These are phyloP conservation scores for Platichthys flesus DNA, from an alignment of 2,113 vertebrate genomes.

Conservation along the genomic window DNA sequence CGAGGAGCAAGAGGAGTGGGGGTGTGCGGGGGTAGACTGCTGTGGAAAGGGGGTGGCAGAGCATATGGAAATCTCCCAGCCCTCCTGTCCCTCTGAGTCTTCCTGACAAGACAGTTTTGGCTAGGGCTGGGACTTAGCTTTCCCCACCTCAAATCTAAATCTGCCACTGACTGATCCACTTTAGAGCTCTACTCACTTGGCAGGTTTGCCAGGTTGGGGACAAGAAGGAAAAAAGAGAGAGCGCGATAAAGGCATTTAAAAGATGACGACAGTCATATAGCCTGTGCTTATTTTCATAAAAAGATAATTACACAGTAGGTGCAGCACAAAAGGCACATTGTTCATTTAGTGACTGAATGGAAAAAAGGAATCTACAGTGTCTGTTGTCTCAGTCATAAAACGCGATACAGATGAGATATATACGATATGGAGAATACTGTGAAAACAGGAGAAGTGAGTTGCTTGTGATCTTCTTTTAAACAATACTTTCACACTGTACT, in stretches of 20 bases:
- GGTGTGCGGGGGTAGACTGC: slow-evolving; percentile 1
- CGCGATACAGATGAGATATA: slow-evolving; percentile 59
- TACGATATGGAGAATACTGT: slow-evolving; percentile 54
- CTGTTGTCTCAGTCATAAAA: slow-evolving; percentile 59
- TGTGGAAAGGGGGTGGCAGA: slow-evolving; percentile 17
- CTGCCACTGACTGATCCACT: slow-evolving; percentile 62
- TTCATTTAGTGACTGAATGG: slow-evolving; percentile 62
- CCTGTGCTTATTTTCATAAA: slow-evolving; percentile 76
- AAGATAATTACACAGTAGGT: slow-evolving; percentile 61
- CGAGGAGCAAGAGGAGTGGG: slow-evolving; percentile 18
- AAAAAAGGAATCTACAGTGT: slow-evolving; percentile 62
- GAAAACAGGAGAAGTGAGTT: slow-evolving; percentile 59
- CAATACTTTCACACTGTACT: slow-evolving; percentile 59
- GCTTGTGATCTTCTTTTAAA: slow-evolving; percentile 49
- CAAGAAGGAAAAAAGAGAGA: slow-evolving; percentile 24
- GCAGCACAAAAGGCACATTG: slow-evolving; percentile 68
- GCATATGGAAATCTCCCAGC: slow-evolving; percentile 64
- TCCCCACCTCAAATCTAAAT: slow-evolving; percentile 67
- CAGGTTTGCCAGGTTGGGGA: slow-evolving; percentile 63
- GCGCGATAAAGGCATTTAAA: slow-evolving; percentile 69
- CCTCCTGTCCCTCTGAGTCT: slow-evolving; percentile 54
- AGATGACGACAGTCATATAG: slow-evolving; percentile 59
- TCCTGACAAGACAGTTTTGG: slow-evolving; percentile 65
- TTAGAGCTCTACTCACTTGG: slow-evolving; percentile 61
- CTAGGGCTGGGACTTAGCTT: slow-evolving; percentile 57